Base-by-base conservation (phyloP, 2,888 invertebrate genomes). In the Alsophila aescularia region DNA sequence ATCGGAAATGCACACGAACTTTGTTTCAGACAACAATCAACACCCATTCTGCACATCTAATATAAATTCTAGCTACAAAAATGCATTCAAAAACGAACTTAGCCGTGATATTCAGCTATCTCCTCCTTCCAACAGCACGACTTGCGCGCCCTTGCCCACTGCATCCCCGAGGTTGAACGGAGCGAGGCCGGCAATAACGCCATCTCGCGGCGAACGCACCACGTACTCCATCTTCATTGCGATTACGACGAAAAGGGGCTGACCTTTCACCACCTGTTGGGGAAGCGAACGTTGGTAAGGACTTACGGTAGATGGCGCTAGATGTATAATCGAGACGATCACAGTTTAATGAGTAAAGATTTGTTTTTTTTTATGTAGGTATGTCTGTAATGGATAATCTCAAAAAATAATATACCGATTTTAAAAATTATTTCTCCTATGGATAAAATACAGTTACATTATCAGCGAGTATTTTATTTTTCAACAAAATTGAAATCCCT, bases 201-300 rank as follows among this genome's bases (percentile, higher is more conserved):
- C 98, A 76, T 96, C 94, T 37, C 94, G 92, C 0, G 96, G 95
- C 2, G 98, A 96, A 68, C 96, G 96, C 10, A 99, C 95, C 10
- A 98, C 95, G 81, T 99, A 96, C 93, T 99, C 99, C 99, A 99
- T 99, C 92, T 99, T 99, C 99, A 99, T 99, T 0, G 99, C 99
- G 63, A 98, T 98, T 77, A 99, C 95, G 37, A 99, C 96, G 58
- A 99, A 95, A 2, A 99, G 90, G 0, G 97, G 95, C 78, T 99
- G 98, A 0, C 98, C 99, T 78, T 94, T 94, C 61, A 95, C 94
- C 2, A 99, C 98, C 72, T 79, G 66, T 27, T 13, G 21, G 40
- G 32, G 31, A n/a, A 27, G 14, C 21, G 15, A 16, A 13, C 34
- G 24, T 13, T 21, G 10, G 6, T 36, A 15, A 13, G 10, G 27